phyloP scores from a whole-genome alignment of 2,113 vertebrate genomes.

The Toxostoma redivivum region DNA sequence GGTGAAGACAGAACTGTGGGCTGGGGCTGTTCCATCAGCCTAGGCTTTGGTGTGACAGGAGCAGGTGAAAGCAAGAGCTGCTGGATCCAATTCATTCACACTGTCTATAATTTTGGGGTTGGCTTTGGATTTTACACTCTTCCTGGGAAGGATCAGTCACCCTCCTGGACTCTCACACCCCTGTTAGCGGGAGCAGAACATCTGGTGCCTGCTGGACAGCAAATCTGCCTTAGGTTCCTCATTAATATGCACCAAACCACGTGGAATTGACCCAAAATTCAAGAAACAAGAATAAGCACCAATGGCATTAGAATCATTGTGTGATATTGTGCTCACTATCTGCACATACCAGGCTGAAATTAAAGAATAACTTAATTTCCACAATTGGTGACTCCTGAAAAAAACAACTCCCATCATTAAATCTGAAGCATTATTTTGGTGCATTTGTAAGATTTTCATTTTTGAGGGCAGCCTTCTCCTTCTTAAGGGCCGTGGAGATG shows the following conservation, averaged over 20 bases:
- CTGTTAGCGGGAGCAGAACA: not conserved
- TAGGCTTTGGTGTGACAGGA: not conserved
- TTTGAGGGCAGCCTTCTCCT: not conserved
- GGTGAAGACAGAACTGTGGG: fast-evolving
- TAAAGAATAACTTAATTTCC: not conserved
- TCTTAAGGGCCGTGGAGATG: not conserved
- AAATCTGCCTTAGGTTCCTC: not conserved
- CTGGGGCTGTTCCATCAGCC: not conserved
- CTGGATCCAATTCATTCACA: not conserved
- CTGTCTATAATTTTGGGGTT: not conserved
- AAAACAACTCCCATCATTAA: not conserved
- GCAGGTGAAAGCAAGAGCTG: not conserved
- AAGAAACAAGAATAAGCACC: not conserved
- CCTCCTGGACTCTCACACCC: fast-evolving
- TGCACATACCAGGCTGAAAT: not conserved
- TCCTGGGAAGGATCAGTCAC: not conserved
- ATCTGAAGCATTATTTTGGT: not conserved
- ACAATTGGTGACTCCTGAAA: not conserved
- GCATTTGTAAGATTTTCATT: not conserved
- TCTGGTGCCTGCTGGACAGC: not conserved
- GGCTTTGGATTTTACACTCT: not conserved
- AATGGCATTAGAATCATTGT: not conserved
- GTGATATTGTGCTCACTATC: not conserved
- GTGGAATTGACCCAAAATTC: fast-evolving
- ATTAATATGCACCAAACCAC: not conserved